phyloP scores from a whole-genome alignment of 2,797 vertebrate species.

The Philypnodon macrostomus region DNA sequence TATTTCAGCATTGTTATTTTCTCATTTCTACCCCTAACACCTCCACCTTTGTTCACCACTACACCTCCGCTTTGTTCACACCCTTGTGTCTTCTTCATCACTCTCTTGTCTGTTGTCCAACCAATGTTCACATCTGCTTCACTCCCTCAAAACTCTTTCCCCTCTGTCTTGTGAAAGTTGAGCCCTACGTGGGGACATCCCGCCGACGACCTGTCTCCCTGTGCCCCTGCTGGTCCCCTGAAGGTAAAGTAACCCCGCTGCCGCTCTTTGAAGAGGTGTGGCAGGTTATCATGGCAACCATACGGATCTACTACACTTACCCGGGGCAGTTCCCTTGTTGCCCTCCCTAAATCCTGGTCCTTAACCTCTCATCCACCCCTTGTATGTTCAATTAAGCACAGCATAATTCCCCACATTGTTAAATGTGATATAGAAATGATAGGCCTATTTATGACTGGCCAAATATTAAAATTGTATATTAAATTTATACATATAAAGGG shows the following conservation, averaged over 20 bases:
- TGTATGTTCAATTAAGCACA: constrained; percentile 56
- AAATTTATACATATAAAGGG: constrained; percentile 20
- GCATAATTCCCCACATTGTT: constrained; percentile 55
- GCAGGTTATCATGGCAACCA: constrained; percentile 68
- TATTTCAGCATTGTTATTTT: constrained; percentile 59
- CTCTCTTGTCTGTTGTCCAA: constrained; percentile 67
- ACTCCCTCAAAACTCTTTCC: constrained; percentile 54
- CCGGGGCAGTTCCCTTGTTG: constrained; percentile 21
- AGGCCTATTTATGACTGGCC: neutral
- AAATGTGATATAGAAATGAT: neutral
- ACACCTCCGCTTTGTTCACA: constrained; percentile 60
- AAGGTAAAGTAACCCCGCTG: constrained; percentile 92
- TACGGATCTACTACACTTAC: constrained; percentile 65
- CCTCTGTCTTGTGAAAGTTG: constrained; percentile 88
- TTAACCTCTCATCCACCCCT: constrained; percentile 14
- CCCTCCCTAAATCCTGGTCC: neutral
- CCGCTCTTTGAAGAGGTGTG: constrained; percentile 63
- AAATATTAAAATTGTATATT: neutral
- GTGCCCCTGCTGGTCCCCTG: constrained; percentile 97
- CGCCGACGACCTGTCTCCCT: constrained; percentile 97
- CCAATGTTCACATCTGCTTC: constrained; percentile 66
- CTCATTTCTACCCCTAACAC: constrained; percentile 49
- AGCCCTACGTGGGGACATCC: constrained; percentile 93
- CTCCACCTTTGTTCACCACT: constrained; percentile 14
- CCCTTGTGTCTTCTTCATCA: constrained; percentile 57